These are phyloP conservation scores for Acleris laterana DNA, from an alignment of 2,888 invertebrate genomes.

Conservation along the genomic window DNA sequence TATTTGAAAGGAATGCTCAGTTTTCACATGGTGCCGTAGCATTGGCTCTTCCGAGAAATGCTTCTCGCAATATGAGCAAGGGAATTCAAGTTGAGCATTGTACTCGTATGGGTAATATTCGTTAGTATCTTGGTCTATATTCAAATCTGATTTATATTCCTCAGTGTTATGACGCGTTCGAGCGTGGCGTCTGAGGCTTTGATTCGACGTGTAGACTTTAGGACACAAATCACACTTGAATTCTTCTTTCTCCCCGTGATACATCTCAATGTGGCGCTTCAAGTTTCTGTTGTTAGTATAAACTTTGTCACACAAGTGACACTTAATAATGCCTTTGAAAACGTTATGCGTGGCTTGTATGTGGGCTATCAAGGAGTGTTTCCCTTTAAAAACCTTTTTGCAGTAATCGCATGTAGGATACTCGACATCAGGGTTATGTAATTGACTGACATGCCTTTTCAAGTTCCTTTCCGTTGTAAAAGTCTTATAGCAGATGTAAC, in stretches of 20 bases:
- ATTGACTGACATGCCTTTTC: slow-evolving; percentile 61
- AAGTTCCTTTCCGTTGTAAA: slow-evolving; percentile 67
- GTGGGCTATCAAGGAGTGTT: slow-evolving; percentile 59
- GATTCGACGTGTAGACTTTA: slow-evolving; percentile 67
- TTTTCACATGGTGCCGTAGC: slow-evolving; percentile 63
- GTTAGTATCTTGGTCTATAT: slow-evolving; percentile 22
- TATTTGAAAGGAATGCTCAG: slow-evolving; percentile 60
- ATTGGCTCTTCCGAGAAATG: slow-evolving; percentile 53
- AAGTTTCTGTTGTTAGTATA: slow-evolving; percentile 65
- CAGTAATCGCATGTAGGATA: slow-evolving; percentile 66
- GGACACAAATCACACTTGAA: slow-evolving; percentile 64
- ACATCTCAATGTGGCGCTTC: slow-evolving; percentile 65
- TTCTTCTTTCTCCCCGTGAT: slow-evolving; percentile 60
- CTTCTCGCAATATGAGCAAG: slow-evolving; percentile 56
- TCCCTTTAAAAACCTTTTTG: slow-evolving; percentile 60
- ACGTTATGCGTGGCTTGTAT: slow-evolving; percentile 56
- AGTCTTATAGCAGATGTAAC: slow-evolving; percentile 56
- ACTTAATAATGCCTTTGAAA: slow-evolving; percentile 50
- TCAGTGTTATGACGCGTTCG: slow-evolving; percentile 53
- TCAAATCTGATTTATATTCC: slow-evolving; percentile 45
- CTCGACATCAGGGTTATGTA: slow-evolving; percentile 61
- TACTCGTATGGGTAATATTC: slow-evolving; percentile 40
- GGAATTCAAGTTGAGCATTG: slow-evolving; percentile 35
- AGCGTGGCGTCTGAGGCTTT: slow-evolving; percentile 61
- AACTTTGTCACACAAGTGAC: slow-evolving; percentile 59